Conservation (phyloP, 1,140 invertebrate genomes). For the Leptopilina boulardi region DNA sequence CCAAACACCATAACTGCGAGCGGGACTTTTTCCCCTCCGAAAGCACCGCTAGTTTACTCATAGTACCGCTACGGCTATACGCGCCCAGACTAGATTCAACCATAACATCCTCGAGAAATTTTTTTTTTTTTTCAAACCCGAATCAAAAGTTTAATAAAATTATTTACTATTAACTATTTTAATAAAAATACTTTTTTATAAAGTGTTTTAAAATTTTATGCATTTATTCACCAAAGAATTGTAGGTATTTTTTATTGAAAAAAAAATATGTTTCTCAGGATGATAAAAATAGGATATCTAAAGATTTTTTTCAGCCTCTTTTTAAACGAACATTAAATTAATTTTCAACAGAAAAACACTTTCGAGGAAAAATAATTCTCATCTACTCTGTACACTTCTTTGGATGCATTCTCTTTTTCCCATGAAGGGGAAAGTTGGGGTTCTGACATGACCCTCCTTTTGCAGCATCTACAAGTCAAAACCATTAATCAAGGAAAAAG, state of each 20-base stretch:
- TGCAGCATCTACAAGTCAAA: conserved; percentile 3
- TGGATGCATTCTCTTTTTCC: neutral
- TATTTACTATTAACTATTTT: no score
- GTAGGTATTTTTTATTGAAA: no score
- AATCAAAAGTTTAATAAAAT: neutral
- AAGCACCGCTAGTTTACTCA: conserved; percentile 63
- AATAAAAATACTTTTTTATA: no score
- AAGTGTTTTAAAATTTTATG: no score
- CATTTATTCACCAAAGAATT: no score
- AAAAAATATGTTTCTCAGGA: no score
- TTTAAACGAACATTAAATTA: neutral
- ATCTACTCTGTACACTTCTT: neutral
- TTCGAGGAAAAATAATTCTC: neutral
- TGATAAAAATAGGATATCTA: no score
- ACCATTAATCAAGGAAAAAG: conserved; percentile 18
- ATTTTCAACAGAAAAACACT: neutral
- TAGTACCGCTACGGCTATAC: conserved; percentile 62
- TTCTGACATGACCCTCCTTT: conserved; percentile 9
- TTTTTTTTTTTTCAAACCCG: neutral
- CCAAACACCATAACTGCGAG: conserved; percentile 51
- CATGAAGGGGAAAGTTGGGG: conserved; percentile 41
- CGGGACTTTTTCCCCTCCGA: conserved; percentile 37
- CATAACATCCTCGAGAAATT: neutral
- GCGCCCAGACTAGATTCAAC: neutral
- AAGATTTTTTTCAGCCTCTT: no score